These are phyloP conservation scores for Chaenodraco wilsoni DNA, from an alignment of 2,797 vertebrate genomes.

Conservation along the genomic window DNA sequence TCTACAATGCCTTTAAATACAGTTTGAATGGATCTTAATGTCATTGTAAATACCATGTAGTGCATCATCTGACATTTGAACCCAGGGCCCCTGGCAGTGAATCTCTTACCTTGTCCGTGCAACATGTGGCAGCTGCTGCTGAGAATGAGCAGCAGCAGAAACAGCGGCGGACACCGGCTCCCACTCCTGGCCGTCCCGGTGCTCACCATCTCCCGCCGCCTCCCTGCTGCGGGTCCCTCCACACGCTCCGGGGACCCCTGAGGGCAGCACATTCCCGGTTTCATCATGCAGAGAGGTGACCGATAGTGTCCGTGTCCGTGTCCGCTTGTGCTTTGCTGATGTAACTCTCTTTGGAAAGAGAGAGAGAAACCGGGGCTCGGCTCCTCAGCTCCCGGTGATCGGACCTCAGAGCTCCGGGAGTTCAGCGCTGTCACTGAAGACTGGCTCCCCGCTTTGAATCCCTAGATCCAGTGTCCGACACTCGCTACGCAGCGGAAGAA, in stretches of 20 bases:
- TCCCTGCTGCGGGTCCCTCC: conserved; percentile 32
- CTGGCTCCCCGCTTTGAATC: conserved; percentile 28
- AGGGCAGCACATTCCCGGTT: conserved; percentile 39
- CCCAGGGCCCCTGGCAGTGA: conserved; percentile 2
- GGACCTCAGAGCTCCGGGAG: conserved; percentile 38
- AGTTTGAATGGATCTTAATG: neutral
- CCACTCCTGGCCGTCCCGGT: conserved; percentile 34
- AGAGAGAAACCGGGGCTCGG: neutral
- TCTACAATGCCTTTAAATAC: neutral
- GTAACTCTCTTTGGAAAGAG: conserved; percentile 35
- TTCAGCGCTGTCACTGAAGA: conserved; percentile 32
- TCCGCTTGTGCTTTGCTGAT: conserved; percentile 25
- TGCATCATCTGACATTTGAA: conserved; percentile 29
- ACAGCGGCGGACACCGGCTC: conserved; percentile 48
- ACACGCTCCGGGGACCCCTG: conserved; percentile 33
- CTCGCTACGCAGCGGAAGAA: conserved; percentile 31
- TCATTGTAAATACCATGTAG: neutral
- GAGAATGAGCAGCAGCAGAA: conserved; percentile 68
- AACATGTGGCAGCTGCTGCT: conserved; percentile 79
- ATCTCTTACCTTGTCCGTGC: conserved; percentile 80
- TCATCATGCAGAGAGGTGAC: conserved; percentile 33
- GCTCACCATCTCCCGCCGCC: conserved; percentile 37
- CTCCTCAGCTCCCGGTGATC: conserved; percentile 7
- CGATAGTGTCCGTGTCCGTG: conserved; percentile 27
- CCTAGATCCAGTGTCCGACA: conserved; percentile 53